Base-by-base conservation (phyloP, 1,140 invertebrate species). In the Achatina immaculata region DNA sequence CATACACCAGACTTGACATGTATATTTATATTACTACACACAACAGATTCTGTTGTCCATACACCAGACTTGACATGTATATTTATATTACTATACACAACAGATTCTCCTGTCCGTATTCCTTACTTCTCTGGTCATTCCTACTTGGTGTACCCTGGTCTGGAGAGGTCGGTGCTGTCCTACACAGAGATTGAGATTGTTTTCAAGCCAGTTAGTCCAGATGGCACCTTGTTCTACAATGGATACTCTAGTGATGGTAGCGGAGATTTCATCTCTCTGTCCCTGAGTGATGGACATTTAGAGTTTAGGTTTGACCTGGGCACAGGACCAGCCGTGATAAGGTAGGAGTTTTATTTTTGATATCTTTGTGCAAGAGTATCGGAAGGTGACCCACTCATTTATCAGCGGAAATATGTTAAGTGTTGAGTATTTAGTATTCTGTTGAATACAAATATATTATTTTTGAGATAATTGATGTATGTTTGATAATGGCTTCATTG, bases 281-380 rank as follows among this genome's bases (percentile, higher is more conserved):
- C 96, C 84, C 92, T 98, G 71, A 93, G 94, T 77, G 94, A 95
- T 81, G 96, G 96, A 55, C 95, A 95, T 88, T 93, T 98, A 19
- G 96, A 97, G 90, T 98, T 98, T 91, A 94, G 95, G 21, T 98
- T 98, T 90, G 96, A 98, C 92, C 93, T 98, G 34, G 97, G 97
- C 66, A 97, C 96, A 69, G 97, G 97, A 31, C 94, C 95, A 38
- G 96, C 96, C 16, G 93, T 96, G 68, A 94, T 98, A 31, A 95
- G 96, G 96, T 97, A 86, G 36, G 34, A 36, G 4, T 2, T 31
- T 62, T 11, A 2, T 62, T 55, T 55, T 55, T n/a, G n/a, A n/a
- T n/a, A n/a, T n/a, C n/a, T n/a, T n/a, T n/a, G n/a, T n/a, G n/a
- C n/a, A n/a, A n/a, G n/a, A n/a, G n/a, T n/a, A n/a, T n/a, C n/a